These are phyloP conservation scores for Choloepus didactylus DNA, from an alignment of 2,797 vertebrate genomes.

Conservation along the genomic window DNA sequence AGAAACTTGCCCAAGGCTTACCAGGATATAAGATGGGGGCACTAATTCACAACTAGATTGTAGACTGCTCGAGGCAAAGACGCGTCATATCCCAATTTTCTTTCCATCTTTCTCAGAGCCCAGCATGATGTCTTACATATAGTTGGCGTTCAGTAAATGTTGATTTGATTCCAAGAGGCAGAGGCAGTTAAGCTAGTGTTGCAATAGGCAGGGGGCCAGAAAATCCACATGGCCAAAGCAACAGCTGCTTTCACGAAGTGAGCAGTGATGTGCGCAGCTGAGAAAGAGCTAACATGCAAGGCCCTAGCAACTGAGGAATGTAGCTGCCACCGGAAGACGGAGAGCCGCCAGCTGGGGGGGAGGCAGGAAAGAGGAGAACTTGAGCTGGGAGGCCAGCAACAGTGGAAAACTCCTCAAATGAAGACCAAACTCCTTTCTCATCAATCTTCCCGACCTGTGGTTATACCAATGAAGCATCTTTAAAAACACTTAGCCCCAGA, in stretches of 20 bases:
- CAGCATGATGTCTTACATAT: neutral
- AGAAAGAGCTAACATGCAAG: neutral
- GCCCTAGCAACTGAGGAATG: neutral
- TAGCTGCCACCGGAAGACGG: neutral
- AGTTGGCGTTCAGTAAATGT: constrained; percentile 21
- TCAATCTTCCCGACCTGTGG: neutral
- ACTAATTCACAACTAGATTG: neutral
- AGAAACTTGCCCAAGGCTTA: neutral
- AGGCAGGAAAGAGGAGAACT: neutral
- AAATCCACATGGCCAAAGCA: neutral
- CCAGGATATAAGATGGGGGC: neutral
- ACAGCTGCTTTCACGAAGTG: constrained; percentile 27
- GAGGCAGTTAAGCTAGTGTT: neutral
- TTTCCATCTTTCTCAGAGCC: neutral
- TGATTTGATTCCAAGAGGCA: constrained; percentile 61
- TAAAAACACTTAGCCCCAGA: constrained; percentile 38
- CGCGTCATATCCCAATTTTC: neutral
- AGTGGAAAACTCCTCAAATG: neutral
- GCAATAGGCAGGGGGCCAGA: neutral
- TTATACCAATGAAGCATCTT: neutral
- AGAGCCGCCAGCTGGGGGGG: neutral
- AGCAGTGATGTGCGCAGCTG: neutral
- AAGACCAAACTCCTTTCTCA: neutral
- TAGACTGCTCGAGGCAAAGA: neutral
- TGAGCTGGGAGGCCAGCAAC: neutral